A percentile compares a stretch with the other conserved stretches of the same genome.
Evolutionary conservation across 2,888 invertebrate genomes (phyloP).

Genomic region (Argyresthia albistria): DNA sequence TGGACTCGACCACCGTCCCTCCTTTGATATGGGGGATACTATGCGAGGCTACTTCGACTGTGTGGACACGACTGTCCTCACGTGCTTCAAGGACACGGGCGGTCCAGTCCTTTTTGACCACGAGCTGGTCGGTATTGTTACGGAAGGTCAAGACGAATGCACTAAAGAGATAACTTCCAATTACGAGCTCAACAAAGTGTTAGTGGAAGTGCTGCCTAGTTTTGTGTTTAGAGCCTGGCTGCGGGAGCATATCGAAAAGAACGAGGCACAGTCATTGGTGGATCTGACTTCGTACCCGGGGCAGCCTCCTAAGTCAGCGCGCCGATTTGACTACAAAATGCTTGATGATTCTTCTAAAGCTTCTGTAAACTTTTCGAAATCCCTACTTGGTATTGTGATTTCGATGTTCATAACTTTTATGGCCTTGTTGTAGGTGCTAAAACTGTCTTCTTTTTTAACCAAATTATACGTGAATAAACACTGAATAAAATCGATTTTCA

Average conservation of each 20-base stretch:
- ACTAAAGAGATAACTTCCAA: slow-evolving; percentile 38
- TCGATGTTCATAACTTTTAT: too few relatives aligned
- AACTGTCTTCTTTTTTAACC: too few relatives aligned
- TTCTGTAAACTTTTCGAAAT: too few relatives aligned
- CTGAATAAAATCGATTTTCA: too few relatives aligned
- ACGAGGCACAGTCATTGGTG: slow-evolving; percentile 22
- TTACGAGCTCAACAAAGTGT: slow-evolving; percentile 42
- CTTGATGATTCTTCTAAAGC: too few relatives aligned
- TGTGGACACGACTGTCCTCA: slow-evolving; percentile 46
- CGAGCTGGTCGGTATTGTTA: slow-evolving; percentile 47
- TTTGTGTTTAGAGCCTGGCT: slow-evolving; percentile 52
- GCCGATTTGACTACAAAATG: too few relatives aligned
- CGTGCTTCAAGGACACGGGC: slow-evolving; percentile 54
- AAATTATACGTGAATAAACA: too few relatives aligned
- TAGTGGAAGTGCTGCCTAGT: slow-evolving; percentile 40
- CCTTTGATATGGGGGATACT: slow-evolving; percentile 16
- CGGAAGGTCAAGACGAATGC: slow-evolving; percentile 40
- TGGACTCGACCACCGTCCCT: slow-evolving; percentile 38
- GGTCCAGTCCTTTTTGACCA: slow-evolving; percentile 46
- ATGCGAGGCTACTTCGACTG: slow-evolving; percentile 45
- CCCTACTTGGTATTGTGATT: too few relatives aligned
- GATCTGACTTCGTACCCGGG: not conserved
- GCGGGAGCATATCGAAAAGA: slow-evolving; percentile 44
- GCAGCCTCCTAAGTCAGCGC: not conserved
- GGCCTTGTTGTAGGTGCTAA: too few relatives aligned